Base-by-base conservation (phyloP, 1,140 invertebrate species). In the Pogonognathellus flavescens region DNA sequence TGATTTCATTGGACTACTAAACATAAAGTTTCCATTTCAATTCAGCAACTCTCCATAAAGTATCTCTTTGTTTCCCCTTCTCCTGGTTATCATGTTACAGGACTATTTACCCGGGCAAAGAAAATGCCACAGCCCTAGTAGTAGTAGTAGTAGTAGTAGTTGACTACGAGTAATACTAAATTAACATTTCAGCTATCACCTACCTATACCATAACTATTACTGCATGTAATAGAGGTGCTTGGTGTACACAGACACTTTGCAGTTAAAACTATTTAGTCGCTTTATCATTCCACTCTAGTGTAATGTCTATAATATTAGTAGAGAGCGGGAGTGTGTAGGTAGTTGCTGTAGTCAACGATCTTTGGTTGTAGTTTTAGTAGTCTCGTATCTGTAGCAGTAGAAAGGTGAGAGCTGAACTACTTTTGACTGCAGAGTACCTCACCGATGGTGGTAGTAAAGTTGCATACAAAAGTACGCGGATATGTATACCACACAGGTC, bases 1-100 rank as follows among this genome's bases (percentile, higher is more conserved):
- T 76, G 70, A 76, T 76, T 76, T 76, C 41, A n/a, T 76, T 76
- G 31, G 70, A 76, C 70, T 41, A 41, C 31, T 76, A 76, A 50
- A 76, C 31, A 66, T 25, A 76, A 76, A 76, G 70, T 76, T 76
- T 76, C 41, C 25, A 76, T 76, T 76, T 66, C 70, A 50, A 76
- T 76, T 76, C 31, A 41, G 41, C 41, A 50, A 41, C 41, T 20
- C 7, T 76, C 14, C 25, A 16, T 20, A 76, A 66, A 25, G 62
- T 66, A 66, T 66, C 22, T 66, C 41, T n/a, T 76, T 76, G 70
- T 41, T n/a, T 31, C 41, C 41, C 31, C 31, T 41, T 76, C 70
- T 76, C 70, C n/a, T 14, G 70, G 70, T 76, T 76, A 76, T 76
- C 70, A 76, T 76, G 31, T 49, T 76, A 50, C 41, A n/a, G 49